Conservation (phyloP, 37 sponge, comb jelly and placozoan genomes). For the Diacarnus erythraeanus region DNA sequence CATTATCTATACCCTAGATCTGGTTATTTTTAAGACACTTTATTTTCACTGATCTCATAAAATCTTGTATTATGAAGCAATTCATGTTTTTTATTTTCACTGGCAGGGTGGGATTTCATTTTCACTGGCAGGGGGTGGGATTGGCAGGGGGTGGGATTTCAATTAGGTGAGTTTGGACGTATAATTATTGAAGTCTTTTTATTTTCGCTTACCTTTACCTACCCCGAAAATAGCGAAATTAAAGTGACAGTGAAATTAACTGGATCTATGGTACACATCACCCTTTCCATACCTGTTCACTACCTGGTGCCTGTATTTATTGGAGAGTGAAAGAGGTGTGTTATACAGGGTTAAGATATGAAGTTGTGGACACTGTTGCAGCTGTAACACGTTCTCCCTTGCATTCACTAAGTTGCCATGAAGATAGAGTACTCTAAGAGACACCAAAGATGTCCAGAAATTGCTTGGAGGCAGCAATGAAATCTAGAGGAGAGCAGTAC, state of each 20-base stretch:
- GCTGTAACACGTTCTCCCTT: neutral
- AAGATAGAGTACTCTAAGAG: slow-evolving; percentile 71
- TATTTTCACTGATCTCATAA: too few species aligned
- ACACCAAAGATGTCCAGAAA: slow-evolving; percentile 60
- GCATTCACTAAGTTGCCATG: slow-evolving; percentile 57
- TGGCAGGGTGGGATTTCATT: too few species aligned
- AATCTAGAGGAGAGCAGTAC: slow-evolving; percentile 49
- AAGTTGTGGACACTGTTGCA: slow-evolving; percentile 43
- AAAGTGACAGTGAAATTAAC: neutral
- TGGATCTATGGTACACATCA: neutral
- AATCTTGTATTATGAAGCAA: too few species aligned
- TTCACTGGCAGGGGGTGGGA: too few species aligned
- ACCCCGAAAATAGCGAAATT: neutral
- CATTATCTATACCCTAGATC: too few species aligned
- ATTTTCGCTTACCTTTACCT: too few species aligned
- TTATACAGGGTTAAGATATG: slow-evolving; percentile 71
- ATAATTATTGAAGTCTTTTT: too few species aligned
- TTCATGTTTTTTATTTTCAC: too few species aligned
- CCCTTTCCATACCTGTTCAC: slow-evolving; percentile 61
- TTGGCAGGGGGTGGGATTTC: too few species aligned
- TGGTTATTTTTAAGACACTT: too few species aligned
- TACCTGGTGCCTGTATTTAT: slow-evolving; percentile 75
- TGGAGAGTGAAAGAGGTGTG: slow-evolving; percentile 70
- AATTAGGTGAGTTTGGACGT: too few species aligned
- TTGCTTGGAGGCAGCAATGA: slow-evolving; percentile 31